These are phyloP conservation scores for Chloebia gouldiae DNA, from an alignment of 2,113 vertebrate genomes.

Conservation along the genomic window DNA sequence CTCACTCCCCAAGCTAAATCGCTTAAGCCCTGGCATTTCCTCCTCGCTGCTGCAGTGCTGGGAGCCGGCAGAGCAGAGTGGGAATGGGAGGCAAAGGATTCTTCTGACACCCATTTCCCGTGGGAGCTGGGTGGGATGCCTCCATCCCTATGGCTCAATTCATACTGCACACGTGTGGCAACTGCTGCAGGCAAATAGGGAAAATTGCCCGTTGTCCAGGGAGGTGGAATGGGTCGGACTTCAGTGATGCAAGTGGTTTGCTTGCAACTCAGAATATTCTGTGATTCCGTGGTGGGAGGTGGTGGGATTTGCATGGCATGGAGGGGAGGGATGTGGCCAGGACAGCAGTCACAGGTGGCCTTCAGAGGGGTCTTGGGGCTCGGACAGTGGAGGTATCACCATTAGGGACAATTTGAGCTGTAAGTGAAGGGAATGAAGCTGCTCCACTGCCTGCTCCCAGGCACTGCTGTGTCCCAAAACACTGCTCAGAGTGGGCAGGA, in stretches of 20 bases:
- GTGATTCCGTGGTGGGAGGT: accelerated
- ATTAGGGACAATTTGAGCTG: not conserved
- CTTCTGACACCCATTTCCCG: accelerated
- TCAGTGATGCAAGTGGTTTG: not conserved
- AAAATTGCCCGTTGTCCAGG: not conserved
- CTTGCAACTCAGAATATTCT: not conserved
- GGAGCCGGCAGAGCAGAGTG: accelerated
- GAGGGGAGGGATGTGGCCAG: not conserved
- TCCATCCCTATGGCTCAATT: not conserved
- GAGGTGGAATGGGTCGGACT: not conserved
- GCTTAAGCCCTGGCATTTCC: constrained; percentile 19
- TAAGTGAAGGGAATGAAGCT: not conserved
- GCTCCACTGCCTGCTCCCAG: accelerated
- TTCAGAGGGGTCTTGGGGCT: not conserved
- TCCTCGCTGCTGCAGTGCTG: accelerated
- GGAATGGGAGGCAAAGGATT: not conserved
- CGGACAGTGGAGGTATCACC: accelerated
- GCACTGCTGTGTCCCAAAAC: not conserved
- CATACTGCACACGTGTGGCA: not conserved
- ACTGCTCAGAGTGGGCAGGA: not conserved
- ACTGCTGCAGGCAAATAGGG: not conserved
- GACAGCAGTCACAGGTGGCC: not conserved
- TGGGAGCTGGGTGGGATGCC: not conserved
- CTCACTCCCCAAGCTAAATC: not conserved
- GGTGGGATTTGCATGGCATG: not conserved